These are phyloP conservation scores for Hermaeophaga mercurialis DNA, from an alignment of 2,888 invertebrate species.

Conservation along the genomic window DNA sequence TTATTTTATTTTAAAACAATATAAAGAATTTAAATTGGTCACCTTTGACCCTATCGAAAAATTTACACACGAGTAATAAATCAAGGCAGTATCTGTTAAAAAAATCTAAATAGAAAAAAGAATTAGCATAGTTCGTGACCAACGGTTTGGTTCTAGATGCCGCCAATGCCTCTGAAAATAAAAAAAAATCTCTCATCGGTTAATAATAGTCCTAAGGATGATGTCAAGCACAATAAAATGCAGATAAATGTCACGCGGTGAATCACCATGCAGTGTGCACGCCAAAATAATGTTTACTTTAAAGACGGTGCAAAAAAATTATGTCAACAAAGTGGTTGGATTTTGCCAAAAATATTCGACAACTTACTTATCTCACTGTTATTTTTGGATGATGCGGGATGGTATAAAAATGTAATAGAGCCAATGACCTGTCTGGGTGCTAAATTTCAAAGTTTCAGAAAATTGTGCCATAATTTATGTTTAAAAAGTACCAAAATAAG, in stretches of 20 bases:
- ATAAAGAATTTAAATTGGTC: too few species aligned
- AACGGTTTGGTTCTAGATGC: background rate
- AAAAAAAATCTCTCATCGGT: background rate
- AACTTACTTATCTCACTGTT: too few species aligned
- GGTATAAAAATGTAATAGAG: too few species aligned
- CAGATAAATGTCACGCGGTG: background rate
- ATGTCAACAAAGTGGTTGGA: background rate
- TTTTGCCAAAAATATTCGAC: background rate
- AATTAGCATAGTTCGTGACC: constrained; percentile 4
- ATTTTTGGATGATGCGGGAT: too few species aligned
- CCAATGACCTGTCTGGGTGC: too few species aligned
- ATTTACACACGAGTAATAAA: background rate
- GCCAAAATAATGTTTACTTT: background rate
- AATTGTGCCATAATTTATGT: too few species aligned
- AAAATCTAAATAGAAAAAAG: constrained; percentile 5
- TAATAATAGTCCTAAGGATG: background rate
- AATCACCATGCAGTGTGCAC: background rate
- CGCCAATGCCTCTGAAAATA: background rate
- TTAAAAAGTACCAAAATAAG: too few species aligned
- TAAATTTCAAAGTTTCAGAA: too few species aligned
- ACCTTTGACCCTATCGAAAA: too few species aligned
- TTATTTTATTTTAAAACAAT: too few species aligned
- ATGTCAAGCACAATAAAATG: background rate
- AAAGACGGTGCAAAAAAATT: background rate
- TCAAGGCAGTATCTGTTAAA: background rate